Base-by-base conservation (phyloP, 2,888 invertebrate species). In the Ectemnius cavifrons region DNA sequence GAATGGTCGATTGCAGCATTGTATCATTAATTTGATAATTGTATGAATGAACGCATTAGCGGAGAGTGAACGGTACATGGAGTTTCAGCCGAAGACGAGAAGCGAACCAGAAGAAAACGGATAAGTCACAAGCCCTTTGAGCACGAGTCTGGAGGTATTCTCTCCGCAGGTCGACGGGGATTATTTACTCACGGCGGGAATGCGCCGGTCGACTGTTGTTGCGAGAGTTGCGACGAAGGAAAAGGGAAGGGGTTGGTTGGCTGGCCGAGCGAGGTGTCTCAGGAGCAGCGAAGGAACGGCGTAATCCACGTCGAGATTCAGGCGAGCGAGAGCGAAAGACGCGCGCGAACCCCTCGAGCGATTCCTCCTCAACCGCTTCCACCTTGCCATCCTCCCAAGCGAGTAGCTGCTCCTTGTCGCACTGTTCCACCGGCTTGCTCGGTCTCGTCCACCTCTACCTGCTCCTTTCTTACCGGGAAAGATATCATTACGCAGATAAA, bases 401-500 rank as follows among this genome's bases (percentile, higher is more conserved):
- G 37, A 37, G 37, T 37, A 37, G 37, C 37, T 37, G 37, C 37
- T 37, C 37, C 37, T 37, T 37, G 37, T 37, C 37, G 37, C 37
- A 37, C 37, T 37, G 37, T 37, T 37, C 37, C 37, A 11, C 37
- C 37, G 37, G 37, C 37, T 6, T 11, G 37, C 37, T 37, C 37
- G 37, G 37, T 0, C 37, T 23, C 52, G n/a, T n/a, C 16, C 37
- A 20, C n/a, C 62, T 46, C 27, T 62, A 6, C 13, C 56, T 61
- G 47, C 23, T 1, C 37, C 16, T 47, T 61, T 16, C 45, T 56
- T 16, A 58, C 66, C 45, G 65, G 62, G 59, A 47, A 75, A 80
- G 85, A 87, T 86, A 87, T 86, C 84, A 84, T 86, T 86, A 84
- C 84, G 78, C 75, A 85, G 87, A 87, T 87, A 87, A 86, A 84